Evolutionary conservation across 1,140 invertebrate genomes (phyloP), one percentile per base, ranked within the genome.

Genomic region (Mycetomoellerius zeteki): DNA sequence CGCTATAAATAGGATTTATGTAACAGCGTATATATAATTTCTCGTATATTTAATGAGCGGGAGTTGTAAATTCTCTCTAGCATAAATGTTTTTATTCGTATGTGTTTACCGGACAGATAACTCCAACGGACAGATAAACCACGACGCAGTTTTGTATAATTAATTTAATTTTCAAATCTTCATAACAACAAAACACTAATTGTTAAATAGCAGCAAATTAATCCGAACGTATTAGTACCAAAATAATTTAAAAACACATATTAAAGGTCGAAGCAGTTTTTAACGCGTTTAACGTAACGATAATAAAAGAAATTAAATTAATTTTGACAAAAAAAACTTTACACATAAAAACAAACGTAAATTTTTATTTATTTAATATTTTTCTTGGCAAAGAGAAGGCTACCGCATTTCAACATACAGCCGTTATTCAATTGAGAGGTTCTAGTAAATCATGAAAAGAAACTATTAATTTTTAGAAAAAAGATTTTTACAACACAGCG

Each of bases 1-100:
- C 19, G 37, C 14, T 64, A 52, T 67, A 56, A 80, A 81, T 58
- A 81, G 14, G 7, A 69, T 33, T 54, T 69, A 52, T 69, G 47
- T 80, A 37, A 58, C 10, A 64, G 37, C 43, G 33, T 7, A 69
- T 69, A 8, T 64, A 24, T 76, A 33, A 76, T 76, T 76, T 43
- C 56, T 37, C n/a, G 33, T 58, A 43, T 37, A 37, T 16, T 60
- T 60, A 76, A 43, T 16, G 16, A 56, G 52, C 24, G 10, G 24
- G 16, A n/a, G 27, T 58, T 24, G 33, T 33, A 19, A 27, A 30
- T 78, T 50, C 30, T 78, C 58, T 78, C 24, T 47, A 30, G n/a
- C 12, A 64, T 21, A 30, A 78, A 78, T 65, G 14, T 78, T 78
- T 78, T 65, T 37, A 64, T 47, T 64, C 10, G n/a, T 12, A 3